phyloP scores from a whole-genome alignment of 2,797 vertebrate genomes.

The Coluber constrictor region DNA sequence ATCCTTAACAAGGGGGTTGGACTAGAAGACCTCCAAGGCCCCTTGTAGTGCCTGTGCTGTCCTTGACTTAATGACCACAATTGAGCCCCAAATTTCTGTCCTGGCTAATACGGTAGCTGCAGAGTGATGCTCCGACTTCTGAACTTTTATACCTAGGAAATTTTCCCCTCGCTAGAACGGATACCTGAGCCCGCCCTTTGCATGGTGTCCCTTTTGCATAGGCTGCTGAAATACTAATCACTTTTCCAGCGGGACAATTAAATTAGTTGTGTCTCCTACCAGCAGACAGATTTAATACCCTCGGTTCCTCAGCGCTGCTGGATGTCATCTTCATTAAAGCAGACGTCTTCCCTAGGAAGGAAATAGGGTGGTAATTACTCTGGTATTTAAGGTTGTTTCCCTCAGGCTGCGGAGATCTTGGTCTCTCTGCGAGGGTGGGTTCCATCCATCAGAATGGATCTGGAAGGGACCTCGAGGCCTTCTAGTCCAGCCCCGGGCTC shows the following conservation, averaged over 20 bases:
- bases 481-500: no score
- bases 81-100: neutral
- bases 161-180: neutral
- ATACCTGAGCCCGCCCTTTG: accelerated
- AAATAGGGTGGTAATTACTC: neutral
- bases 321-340: neutral
- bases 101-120: neutral
- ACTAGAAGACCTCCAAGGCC: neutral
- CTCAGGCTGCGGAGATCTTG: neutral
- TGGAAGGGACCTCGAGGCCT: neutral
- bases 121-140: no score
- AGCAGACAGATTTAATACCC: neutral
- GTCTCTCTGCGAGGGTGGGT: neutral
- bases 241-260: neutral
- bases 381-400: neutral
- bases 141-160: neutral
- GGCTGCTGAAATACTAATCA: neutral
- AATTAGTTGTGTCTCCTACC: neutral
- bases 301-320: neutral
- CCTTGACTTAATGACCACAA: no score
- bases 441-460: neutral
- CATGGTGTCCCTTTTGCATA: neutral
- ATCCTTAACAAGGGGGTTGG: neutral
- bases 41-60: neutral
- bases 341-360: neutral